These are phyloP conservation scores for Halictus ligatus DNA, from an alignment of 2,888 invertebrate genomes.

Conservation along the genomic window DNA sequence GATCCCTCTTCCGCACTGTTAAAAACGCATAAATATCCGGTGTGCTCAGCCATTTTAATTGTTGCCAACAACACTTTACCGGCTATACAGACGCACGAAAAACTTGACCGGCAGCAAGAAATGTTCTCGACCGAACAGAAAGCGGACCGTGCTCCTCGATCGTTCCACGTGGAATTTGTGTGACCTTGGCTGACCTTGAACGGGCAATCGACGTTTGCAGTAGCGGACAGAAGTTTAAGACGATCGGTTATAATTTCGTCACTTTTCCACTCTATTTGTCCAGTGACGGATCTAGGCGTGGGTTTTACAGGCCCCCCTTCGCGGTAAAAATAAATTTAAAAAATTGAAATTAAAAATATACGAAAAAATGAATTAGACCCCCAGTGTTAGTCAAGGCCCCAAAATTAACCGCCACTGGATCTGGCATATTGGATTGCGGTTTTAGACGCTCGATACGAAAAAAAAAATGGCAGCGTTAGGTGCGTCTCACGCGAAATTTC, in stretches of 20 bases:
- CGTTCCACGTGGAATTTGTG: neutral
- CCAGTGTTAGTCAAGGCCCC: too few species aligned
- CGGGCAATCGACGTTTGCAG: too few species aligned
- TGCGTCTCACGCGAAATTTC: conserved; percentile 22
- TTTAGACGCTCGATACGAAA: neutral
- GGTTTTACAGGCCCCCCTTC: too few species aligned
- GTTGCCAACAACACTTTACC: neutral
- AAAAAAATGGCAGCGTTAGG: conserved; percentile 1
- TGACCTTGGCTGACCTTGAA: neutral
- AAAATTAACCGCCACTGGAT: too few species aligned
- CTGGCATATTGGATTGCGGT: neutral
- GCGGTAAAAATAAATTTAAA: too few species aligned
- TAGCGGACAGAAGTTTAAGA: too few species aligned
- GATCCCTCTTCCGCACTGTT: neutral
- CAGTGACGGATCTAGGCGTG: too few species aligned
- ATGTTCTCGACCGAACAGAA: neutral
- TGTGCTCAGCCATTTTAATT: neutral
- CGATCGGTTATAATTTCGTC: too few species aligned
- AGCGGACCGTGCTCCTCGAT: neutral
- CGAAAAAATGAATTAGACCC: too few species aligned
- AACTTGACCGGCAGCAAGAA: neutral
- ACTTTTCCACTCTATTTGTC: too few species aligned
- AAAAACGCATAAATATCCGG: neutral
- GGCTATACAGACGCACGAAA: neutral
- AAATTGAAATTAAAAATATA: too few species aligned